These are phyloP conservation scores for Drosophila novamexicana DNA, from an alignment of 1,140 invertebrate genomes.

Conservation along the genomic window DNA sequence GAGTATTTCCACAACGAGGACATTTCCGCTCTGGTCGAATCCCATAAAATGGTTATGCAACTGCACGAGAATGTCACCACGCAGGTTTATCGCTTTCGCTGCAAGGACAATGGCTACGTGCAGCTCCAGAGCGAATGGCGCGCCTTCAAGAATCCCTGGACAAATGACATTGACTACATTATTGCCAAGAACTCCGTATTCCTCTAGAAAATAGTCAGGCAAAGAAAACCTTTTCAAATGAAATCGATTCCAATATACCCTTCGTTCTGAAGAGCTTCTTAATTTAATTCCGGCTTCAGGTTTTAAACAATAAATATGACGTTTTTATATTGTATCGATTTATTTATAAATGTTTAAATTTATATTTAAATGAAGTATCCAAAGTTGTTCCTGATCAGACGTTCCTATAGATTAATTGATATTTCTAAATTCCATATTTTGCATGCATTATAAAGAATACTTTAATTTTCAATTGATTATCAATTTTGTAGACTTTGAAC, in stretches of 20 bases:
- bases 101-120: constrained; percentile 90
- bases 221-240: neutral
- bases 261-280: no score
- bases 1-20: constrained; percentile 96
- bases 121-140: constrained; percentile 93
- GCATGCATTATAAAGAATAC: neutral
- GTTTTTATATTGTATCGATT: no score
- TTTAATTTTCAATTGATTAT: constrained; percentile 12
- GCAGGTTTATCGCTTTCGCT: constrained; percentile 91
- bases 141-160: constrained; percentile 95
- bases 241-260: neutral
- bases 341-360: no score
- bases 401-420: no score
- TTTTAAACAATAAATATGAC: no score
- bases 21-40: constrained; percentile 91
- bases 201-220: constrained; percentile 84
- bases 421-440: no score
- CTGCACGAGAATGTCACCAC: constrained; percentile 88
- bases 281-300: no score
- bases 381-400: no score
- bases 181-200: constrained; percentile 93
- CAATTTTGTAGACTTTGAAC: neutral
- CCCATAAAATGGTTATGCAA: constrained; percentile 92
- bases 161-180: constrained; percentile 95
- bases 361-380: no score